Base-by-base conservation (phyloP, 2,888 invertebrate species). In the Andrena bicolor region DNA sequence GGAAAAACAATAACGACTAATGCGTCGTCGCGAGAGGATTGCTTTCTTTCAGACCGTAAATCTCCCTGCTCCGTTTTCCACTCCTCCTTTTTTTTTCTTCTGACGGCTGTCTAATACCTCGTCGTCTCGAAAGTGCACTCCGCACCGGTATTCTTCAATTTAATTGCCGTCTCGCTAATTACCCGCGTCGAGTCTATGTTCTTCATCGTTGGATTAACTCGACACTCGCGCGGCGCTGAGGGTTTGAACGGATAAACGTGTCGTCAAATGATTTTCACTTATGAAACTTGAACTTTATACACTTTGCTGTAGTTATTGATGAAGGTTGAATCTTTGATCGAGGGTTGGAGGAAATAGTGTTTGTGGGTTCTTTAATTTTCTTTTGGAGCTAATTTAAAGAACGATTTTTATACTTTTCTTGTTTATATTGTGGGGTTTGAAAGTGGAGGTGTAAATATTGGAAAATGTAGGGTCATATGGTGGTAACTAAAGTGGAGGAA, bases 141-240 rank as follows among this genome's bases (percentile, higher is more conserved):
- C n/a, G 20, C 64, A 63, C 41, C 77, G 51, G 72, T 79, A 72
- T 79, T 82, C 82, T 84, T 82, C 82, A 79, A 79, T 84, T 84
- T 79, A 84, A 84, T 84, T 82, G 79, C 79, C 66, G 13, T 13
- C 53, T 49, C 32, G 53, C 82, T 84, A 84, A 84, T 82, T 82
- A 81, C 60, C 74, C 49, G 20, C 60, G 49, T 28, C 49, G 26
- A n/a, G 70, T 80, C 66, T 71, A n/a, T 48, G 61, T 61, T 66
- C 76, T 66, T 65, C 65, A 76, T 76, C 64, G 64, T 23, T n/a
- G 35, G 4, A 49, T 8, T 64, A 63, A 64, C 69, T 72, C 5
- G 13, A 26, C 49, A 16, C 16, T 23, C 41, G 48, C 10, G 8
- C 48, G 41, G 26, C 51, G 16, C 13, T 30, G 28, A 48, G 76